phyloP scores from a whole-genome alignment of 2,888 invertebrate species.

The Tholera decimalis region DNA sequence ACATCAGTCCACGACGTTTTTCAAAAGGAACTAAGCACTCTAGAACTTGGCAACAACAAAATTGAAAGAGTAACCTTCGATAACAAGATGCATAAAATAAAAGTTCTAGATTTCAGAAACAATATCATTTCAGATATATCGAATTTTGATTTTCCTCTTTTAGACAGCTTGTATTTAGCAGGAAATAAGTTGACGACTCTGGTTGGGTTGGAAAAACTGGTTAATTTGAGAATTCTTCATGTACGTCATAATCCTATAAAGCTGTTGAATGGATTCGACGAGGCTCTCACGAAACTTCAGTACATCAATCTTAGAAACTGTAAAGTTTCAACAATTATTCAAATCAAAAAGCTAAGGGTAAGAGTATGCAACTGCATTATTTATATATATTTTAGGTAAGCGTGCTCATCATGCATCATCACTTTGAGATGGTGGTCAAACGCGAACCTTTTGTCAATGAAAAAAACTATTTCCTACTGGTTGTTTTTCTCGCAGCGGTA shows the following conservation, averaged over 20 bases:
- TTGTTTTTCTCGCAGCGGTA: too few species aligned
- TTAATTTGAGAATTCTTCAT: slow-evolving; percentile 93
- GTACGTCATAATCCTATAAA: slow-evolving; percentile 93
- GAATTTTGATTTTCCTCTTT: slow-evolving; percentile 84
- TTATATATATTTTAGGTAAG: not conserved
- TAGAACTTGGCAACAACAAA: slow-evolving; percentile 90
- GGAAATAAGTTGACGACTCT: slow-evolving; percentile 93
- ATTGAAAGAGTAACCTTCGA: slow-evolving; percentile 78
- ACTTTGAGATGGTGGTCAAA: too few species aligned
- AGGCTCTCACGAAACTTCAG: slow-evolving; percentile 81
- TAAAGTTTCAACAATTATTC: slow-evolving; percentile 86
- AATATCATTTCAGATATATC: slow-evolving; percentile 86
- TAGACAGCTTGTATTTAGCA: slow-evolving; percentile 95
- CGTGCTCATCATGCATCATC: too few species aligned
- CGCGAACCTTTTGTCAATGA: too few species aligned
- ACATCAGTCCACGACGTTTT: slow-evolving; percentile 87
- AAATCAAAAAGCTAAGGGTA: slow-evolving; percentile 90
- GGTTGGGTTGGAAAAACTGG: slow-evolving; percentile 91
- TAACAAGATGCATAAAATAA: slow-evolving; percentile 81
- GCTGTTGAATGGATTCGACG: slow-evolving; percentile 89
- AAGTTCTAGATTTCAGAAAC: slow-evolving; percentile 90
- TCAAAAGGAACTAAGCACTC: slow-evolving; percentile 90
- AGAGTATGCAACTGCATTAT: slow-evolving; percentile 68
- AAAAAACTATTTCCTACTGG: too few species aligned
- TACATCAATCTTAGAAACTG: slow-evolving; percentile 92